Conservation (phyloP, 2,113 vertebrate genomes). For the Illadopsis cleaveri region DNA sequence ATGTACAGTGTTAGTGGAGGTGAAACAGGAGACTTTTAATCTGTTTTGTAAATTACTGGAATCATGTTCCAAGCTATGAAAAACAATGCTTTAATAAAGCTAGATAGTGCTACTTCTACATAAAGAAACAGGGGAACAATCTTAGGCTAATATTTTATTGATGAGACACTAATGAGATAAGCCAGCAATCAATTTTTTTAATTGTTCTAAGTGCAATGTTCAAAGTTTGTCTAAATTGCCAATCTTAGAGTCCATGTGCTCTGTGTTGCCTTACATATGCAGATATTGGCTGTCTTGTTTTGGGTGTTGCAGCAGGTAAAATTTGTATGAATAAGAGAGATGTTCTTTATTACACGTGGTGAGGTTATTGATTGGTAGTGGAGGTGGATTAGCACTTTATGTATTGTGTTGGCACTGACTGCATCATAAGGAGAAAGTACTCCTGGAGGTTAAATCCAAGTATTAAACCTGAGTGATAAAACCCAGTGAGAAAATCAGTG, state of each 20-base stretch:
- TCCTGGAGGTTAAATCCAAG: neutral
- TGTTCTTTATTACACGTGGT: neutral
- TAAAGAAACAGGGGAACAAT: neutral
- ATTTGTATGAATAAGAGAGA: neutral
- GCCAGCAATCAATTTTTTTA: neutral
- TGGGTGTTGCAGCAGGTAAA: neutral
- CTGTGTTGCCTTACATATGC: neutral
- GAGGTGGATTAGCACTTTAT: neutral
- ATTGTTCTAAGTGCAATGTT: neutral
- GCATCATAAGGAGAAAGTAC: neutral
- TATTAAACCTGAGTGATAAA: neutral
- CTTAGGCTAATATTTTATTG: slow-evolving; percentile 12
- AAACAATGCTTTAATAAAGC: neutral
- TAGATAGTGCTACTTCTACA: neutral
- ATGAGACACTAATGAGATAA: slow-evolving; percentile 29
- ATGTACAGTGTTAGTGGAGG: neutral
- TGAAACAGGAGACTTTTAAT: neutral
- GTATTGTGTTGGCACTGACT: neutral
- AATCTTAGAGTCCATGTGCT: neutral
- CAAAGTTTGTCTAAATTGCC: neutral
- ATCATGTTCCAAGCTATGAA: neutral
- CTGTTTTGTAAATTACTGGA: neutral
- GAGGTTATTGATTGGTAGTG: neutral
- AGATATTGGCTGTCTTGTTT: neutral
- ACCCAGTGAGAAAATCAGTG: neutral